These are phyloP conservation scores for Drosophila subpulchrella DNA, from an alignment of 1,140 invertebrate species.

Conservation along the genomic window DNA sequence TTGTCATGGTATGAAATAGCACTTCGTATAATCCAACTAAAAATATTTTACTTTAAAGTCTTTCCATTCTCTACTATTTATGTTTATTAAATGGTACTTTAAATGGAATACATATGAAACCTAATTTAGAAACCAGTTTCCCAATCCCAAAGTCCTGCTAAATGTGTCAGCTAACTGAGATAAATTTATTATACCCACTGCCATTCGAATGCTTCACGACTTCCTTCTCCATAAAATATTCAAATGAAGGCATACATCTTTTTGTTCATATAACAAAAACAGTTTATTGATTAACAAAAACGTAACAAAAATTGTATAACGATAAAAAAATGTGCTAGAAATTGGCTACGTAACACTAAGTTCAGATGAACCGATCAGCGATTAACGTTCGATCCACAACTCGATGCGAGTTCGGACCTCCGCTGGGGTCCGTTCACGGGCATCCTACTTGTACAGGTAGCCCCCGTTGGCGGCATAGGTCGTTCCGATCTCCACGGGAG, in stretches of 20 bases:
- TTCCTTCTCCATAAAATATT: constrained; percentile 12
- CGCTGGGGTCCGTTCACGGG: constrained; percentile 53
- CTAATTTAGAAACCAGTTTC: background rate
- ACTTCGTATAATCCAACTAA: too few species aligned
- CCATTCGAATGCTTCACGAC: background rate
- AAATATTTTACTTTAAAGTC: too few species aligned
- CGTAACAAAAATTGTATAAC: constrained; percentile 28
- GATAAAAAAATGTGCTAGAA: constrained; percentile 59
- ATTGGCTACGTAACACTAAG: constrained; percentile 66
- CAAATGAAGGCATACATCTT: background rate
- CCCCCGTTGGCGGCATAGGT: constrained; percentile 67
- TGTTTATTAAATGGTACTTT: background rate
- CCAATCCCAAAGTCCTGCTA: background rate
- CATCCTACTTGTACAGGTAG: constrained; percentile 69
- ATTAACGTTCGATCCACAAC: constrained; percentile 18
- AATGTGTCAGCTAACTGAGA: background rate
- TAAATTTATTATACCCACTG: background rate
- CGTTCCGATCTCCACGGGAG: constrained; percentile 41
- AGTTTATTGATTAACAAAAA: constrained; percentile 35
- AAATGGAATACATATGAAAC: background rate
- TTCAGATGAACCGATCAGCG: constrained; percentile 31
- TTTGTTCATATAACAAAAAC: constrained; percentile 25
- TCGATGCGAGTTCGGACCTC: constrained; percentile 63
- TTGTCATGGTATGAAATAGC: too few species aligned
- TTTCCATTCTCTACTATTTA: background rate